phyloP scores from a whole-genome alignment of 2,888 invertebrate genomes.

The Capitulum mitella region DNA sequence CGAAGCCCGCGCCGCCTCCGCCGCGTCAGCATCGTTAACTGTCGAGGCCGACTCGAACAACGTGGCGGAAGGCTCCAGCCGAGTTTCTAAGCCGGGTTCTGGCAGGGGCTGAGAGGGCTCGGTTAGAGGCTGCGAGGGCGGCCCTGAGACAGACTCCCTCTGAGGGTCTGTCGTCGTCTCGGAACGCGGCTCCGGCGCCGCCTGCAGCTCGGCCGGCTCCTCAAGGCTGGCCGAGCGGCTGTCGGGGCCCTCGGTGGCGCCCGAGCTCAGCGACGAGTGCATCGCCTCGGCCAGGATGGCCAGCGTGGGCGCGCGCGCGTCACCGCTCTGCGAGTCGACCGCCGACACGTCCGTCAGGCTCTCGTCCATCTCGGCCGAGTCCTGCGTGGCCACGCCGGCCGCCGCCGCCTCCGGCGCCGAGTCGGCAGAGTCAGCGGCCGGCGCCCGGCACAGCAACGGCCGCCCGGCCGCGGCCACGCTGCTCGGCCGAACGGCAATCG shows the following conservation, averaged over 20 bases:
- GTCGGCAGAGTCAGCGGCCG: too few species aligned
- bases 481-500: too few species aligned
- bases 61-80: too few species aligned
- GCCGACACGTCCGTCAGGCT: conserved; percentile 25
- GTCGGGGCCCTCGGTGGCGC: conserved; percentile 33
- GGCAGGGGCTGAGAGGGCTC: too few species aligned
- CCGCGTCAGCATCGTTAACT: too few species aligned
- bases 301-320: conserved; percentile 27
- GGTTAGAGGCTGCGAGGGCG: too few species aligned
- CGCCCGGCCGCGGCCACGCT: conserved; percentile 22
- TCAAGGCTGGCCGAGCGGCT: conserved; percentile 31
- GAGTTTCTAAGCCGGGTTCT: too few species aligned
- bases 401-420: not conserved
- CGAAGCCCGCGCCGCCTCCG: too few species aligned
- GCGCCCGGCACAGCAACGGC: conserved; percentile 27
- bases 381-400: not conserved
- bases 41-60: too few species aligned
- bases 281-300: conserved; percentile 20
- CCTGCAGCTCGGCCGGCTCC: conserved; percentile 26
- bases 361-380: conserved; percentile 20
- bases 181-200: not conserved
- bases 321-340: conserved; percentile 32
- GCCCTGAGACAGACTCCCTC: too few species aligned
- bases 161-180: not conserved
- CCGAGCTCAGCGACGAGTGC: conserved; percentile 31